These are phyloP conservation scores for Eptesicus fuscus DNA, from an alignment of 2,113 vertebrate species.

Conservation along the genomic window DNA sequence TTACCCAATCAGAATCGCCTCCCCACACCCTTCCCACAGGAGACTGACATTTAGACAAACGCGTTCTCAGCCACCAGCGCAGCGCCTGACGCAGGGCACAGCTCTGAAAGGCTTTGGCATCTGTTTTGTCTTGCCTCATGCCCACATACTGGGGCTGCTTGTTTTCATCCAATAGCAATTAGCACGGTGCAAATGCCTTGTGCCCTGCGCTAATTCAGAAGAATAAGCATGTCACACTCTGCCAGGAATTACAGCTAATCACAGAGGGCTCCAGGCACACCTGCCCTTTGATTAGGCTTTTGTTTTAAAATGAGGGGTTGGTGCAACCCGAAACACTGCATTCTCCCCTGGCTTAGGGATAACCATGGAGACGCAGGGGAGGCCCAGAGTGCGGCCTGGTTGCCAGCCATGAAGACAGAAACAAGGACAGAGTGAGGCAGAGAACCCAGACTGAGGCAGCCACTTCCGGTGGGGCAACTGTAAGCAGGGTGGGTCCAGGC, in stretches of 20 bases:
- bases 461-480: background rate
- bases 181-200: constrained; percentile 80
- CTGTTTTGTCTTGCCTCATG: constrained; percentile 74
- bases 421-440: background rate
- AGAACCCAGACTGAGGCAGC: background rate
- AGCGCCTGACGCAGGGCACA: background rate
- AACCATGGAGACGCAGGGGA: constrained; percentile 4
- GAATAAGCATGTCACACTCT: constrained; percentile 77
- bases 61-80: constrained; percentile 12
- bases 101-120: constrained; percentile 53
- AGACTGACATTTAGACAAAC: constrained; percentile 67
- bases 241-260: constrained; percentile 77
- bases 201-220: constrained; percentile 77
- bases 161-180: constrained; percentile 79
- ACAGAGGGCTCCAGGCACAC: constrained; percentile 47
- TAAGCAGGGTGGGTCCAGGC: background rate
- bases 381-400: background rate
- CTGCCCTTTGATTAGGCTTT: constrained; percentile 69
- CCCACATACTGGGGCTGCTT: constrained; percentile 79
- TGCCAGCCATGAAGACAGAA: background rate
- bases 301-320: constrained; percentile 71
- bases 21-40: background rate
- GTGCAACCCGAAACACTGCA: background rate
- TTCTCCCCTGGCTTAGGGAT: constrained; percentile 34
- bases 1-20: background rate